Conservation (phyloP, 2,113 vertebrate genomes). For the Megaceryle torquata region DNA sequence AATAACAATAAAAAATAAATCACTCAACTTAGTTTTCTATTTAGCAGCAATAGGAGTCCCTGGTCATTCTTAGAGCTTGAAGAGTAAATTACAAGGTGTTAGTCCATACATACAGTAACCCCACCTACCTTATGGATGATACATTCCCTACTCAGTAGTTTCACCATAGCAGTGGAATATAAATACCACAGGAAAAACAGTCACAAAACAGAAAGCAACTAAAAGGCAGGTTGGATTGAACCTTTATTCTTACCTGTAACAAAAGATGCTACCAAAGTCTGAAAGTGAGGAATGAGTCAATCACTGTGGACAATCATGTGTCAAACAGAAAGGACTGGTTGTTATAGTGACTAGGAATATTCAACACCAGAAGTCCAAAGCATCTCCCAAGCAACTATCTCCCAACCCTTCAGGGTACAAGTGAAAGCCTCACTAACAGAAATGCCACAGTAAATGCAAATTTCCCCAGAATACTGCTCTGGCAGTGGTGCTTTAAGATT, state of each 20-base stretch:
- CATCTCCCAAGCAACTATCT: not conserved
- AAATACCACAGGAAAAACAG: not conserved
- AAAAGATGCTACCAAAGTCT: not conserved
- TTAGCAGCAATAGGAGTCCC: not conserved
- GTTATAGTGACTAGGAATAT: not conserved
- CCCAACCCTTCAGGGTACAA: not conserved
- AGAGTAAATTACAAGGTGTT: not conserved
- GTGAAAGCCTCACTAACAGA: not conserved
- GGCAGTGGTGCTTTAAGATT: not conserved
- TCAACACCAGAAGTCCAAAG: not conserved
- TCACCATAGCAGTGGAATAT: not conserved
- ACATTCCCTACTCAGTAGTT: not conserved
- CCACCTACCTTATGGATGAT: not conserved
- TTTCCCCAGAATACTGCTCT: not conserved
- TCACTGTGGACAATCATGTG: not conserved
- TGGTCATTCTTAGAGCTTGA: not conserved
- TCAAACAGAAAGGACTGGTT: not conserved
- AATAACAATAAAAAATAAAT: not conserved
- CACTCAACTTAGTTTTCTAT: not conserved
- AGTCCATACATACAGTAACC: not conserved
- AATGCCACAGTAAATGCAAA: not conserved
- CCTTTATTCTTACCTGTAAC: not conserved
- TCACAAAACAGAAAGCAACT: not conserved
- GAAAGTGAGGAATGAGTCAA: not conserved
- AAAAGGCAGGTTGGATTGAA: not conserved